A percentile compares a stretch with the other conserved stretches of the same genome.
These are phyloP conservation scores for Chirona hameri DNA, from an alignment of 2,888 invertebrate species.

Conservation along the genomic window DNA sequence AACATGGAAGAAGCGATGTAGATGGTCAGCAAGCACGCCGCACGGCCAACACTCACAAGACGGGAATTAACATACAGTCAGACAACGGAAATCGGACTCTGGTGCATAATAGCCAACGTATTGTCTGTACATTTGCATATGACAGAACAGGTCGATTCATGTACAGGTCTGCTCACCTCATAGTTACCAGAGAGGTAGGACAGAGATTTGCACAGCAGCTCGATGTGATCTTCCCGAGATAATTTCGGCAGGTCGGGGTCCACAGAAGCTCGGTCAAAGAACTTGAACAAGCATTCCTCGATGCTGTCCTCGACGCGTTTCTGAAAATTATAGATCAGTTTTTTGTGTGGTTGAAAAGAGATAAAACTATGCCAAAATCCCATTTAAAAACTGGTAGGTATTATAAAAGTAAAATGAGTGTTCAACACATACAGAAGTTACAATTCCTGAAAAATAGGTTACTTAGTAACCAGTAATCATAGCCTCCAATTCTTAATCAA, in stretches of 20 bases:
- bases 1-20: background rate
- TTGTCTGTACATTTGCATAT: no score
- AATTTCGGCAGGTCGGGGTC: slow-evolving; percentile 33
- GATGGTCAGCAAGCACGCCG: no score
- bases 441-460: background rate
- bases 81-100: no score
- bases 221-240: slow-evolving; percentile 35
- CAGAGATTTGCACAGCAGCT: slow-evolving; percentile 34
- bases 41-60: no score
- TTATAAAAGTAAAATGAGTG: background rate
- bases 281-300: slow-evolving; percentile 33
- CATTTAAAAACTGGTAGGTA: no score
- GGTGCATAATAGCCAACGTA: no score
- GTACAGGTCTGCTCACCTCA: slow-evolving; percentile 33
- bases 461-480: background rate
- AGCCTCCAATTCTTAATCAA: background rate
- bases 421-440: background rate
- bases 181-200: slow-evolving; percentile 33
- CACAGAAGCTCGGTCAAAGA: slow-evolving; percentile 29
- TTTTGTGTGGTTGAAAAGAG: background rate
- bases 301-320: slow-evolving; percentile 36
- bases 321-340: slow-evolving; percentile 32
- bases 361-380: background rate
- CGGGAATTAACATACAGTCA: no score
- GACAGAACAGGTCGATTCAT: no score